phyloP scores from a whole-genome alignment of 2,797 vertebrate species.

The Tapirus indicus region DNA sequence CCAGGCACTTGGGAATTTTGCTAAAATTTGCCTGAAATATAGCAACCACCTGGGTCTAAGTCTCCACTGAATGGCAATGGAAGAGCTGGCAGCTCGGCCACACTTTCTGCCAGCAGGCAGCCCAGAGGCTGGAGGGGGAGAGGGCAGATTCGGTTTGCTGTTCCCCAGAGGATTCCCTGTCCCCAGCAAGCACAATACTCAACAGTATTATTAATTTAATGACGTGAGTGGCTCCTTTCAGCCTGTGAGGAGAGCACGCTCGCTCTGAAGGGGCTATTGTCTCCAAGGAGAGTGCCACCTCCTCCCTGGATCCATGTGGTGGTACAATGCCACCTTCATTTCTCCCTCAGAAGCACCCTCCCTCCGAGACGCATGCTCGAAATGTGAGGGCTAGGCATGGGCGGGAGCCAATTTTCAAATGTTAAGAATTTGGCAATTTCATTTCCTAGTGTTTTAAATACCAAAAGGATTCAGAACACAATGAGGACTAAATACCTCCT shows the following conservation, averaged over 20 bases:
- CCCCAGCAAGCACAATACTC: not conserved
- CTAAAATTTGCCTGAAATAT: not conserved
- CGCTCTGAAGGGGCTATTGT: not conserved
- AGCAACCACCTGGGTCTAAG: not conserved
- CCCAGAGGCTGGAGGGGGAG: not conserved
- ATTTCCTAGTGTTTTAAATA: conserved; percentile 74
- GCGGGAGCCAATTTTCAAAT: conserved; percentile 71
- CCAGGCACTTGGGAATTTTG: not conserved
- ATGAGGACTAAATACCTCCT: conserved; percentile 67
- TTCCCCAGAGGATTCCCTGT: not conserved
- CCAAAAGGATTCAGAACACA: conserved; percentile 60
- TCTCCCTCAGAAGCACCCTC: conserved; percentile 10
- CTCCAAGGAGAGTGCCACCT: not conserved
- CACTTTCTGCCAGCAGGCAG: not conserved
- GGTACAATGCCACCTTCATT: not conserved
- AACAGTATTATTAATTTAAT: not conserved
- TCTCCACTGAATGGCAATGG: not conserved
- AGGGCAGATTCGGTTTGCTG: not conserved
- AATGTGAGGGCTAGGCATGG: conserved; percentile 1
- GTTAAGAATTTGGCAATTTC: conserved; percentile 66
- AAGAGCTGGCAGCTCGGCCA: not conserved
- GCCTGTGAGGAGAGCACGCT: not conserved
- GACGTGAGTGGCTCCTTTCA: not conserved
- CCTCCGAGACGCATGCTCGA: not conserved
- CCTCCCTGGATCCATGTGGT: not conserved